Percentiles rank a stretch among this genome's conserved stretches.
Conservation (phyloP, 2,888 invertebrate genomes). For the Horisme vitalbata region DNA sequence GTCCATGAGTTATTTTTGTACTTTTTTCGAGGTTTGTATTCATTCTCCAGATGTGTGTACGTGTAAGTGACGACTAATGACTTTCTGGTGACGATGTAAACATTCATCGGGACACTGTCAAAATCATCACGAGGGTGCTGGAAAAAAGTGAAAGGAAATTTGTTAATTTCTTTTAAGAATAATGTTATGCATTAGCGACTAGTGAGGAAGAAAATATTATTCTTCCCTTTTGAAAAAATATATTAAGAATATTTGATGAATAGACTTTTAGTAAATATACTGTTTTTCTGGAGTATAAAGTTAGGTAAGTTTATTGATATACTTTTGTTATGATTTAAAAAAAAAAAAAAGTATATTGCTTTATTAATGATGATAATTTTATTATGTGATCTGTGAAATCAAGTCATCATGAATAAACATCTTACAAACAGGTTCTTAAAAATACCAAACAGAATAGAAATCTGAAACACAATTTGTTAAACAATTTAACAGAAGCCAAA, state of each 20-base stretch:
- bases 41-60: constrained; percentile 70
- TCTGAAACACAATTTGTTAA: constrained; percentile 20
- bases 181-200: constrained; percentile 14
- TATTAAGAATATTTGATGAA: no score
- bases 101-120: constrained; percentile 70
- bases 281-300: no score
- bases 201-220: no score
- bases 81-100: constrained; percentile 74
- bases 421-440: no score
- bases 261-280: no score
- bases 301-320: no score
- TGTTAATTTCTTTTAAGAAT: constrained; percentile 43
- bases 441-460: constrained; percentile 17
- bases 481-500: constrained; percentile 40
- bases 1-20: not conserved
- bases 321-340: no score
- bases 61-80: constrained; percentile 72
- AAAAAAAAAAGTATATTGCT: no score
- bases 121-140: constrained; percentile 59
- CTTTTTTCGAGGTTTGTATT: constrained; percentile 43
- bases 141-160: constrained; percentile 52
- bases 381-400: no score
- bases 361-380: no score
- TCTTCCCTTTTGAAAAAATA: no score
- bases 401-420: no score